Conservation (phyloP, 2,888 invertebrate species). For the Leptinotarsa juncta region DNA sequence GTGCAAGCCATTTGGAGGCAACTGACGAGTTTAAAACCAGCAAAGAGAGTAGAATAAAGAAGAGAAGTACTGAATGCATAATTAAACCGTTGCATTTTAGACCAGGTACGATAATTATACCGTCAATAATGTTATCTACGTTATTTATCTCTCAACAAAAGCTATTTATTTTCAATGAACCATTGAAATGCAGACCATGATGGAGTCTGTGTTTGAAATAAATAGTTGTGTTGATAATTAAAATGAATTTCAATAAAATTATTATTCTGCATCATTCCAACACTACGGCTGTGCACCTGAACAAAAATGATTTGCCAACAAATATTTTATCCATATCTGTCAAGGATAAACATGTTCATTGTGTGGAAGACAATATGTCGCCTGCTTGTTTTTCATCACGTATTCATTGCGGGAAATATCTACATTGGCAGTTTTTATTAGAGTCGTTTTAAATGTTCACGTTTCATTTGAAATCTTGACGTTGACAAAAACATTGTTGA, state of each 20-base stretch:
- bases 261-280: background rate
- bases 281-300: background rate
- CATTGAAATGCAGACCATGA: background rate
- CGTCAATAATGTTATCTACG: too few relatives aligned
- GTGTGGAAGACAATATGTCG: conserved; percentile 17
- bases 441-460: background rate
- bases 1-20: too few relatives aligned
- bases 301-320: conserved; percentile 7
- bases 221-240: background rate
- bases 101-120: background rate
- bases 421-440: background rate
- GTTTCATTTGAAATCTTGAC: background rate
- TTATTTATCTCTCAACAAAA: background rate
- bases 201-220: background rate
- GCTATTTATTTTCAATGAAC: background rate
- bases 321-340: conserved; percentile 9
- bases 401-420: background rate
- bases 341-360: conserved; percentile 19
- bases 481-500: background rate
- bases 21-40: too few relatives aligned
- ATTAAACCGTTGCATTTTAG: background rate
- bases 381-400: conserved; percentile 17
- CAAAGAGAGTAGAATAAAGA: too few relatives aligned
- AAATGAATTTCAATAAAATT: background rate
- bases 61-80: background rate